A percentile compares a stretch with the other conserved stretches of the same genome.
These are phyloP conservation scores for Potamarius usumacintae DNA, from an alignment of 2,113 vertebrate species.

Conservation along the genomic window DNA sequence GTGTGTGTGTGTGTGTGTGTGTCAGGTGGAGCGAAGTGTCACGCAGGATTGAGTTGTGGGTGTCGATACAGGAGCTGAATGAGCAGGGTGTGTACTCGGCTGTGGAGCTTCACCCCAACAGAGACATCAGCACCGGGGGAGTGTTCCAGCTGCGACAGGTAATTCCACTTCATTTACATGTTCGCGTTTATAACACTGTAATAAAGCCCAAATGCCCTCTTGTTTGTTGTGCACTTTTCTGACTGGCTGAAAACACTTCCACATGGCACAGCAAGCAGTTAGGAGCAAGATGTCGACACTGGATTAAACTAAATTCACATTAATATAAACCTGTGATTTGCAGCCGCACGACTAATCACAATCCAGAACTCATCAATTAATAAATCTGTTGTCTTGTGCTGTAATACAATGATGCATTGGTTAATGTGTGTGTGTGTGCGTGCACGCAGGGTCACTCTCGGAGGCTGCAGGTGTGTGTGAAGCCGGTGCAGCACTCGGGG, in stretches of 20 bases:
- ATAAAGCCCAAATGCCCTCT: neutral
- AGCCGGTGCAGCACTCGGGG: constrained; percentile 90
- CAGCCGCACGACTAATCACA: no score
- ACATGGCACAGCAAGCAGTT: no score
- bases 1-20: constrained; percentile 35
- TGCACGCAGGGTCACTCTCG: constrained; percentile 89
- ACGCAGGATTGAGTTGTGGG: constrained; percentile 89
- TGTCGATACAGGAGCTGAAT: constrained; percentile 91
- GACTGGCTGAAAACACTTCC: no score
- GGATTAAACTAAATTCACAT: no score
- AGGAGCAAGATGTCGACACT: no score
- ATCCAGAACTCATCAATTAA: no score
- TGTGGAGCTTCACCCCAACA: constrained; percentile 88
- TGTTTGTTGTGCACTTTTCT: no score
- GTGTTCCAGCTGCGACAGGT: constrained; percentile 97
- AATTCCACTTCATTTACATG: constrained; percentile 22
- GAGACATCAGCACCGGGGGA: constrained; percentile 93
- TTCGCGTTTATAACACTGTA: neutral
- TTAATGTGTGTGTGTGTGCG: constrained; percentile 35
- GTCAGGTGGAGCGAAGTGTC: constrained; percentile 95
- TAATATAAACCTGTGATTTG: no score
- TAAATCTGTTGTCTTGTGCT: no score
- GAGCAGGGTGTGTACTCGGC: constrained; percentile 92
- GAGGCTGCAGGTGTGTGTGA: constrained; percentile 88
- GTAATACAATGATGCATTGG: neutral